A percentile compares a stretch with the other conserved stretches of the same genome.
Evolutionary conservation across 92 coral and sea anemone species (phyloP).

Genomic region (Bergia sp.): DNA sequence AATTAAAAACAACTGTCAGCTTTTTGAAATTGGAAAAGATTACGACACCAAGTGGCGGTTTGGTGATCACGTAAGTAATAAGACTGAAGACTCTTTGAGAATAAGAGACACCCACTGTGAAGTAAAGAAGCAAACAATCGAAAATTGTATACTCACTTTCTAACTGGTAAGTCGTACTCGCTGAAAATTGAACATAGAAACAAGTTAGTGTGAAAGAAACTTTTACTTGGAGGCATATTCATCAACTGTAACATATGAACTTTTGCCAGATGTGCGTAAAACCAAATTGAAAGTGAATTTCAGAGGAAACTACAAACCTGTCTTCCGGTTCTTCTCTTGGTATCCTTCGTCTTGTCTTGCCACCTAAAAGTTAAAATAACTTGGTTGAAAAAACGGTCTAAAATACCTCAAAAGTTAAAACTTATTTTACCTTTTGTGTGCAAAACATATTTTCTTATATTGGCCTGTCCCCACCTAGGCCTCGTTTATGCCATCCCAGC

Average conservation of each 20-base stretch:
- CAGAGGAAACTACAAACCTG: slow-evolving; percentile 7
- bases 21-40: too few species aligned
- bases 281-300: background rate
- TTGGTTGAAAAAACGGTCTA: background rate
- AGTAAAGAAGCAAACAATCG: too few species aligned
- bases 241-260: background rate
- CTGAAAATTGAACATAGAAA: slow-evolving; percentile 38
- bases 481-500: too few species aligned
- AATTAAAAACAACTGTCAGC: too few species aligned
- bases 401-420: background rate
- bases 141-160: slow-evolving; percentile 54
- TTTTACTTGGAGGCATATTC: background rate
- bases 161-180: slow-evolving; percentile 65
- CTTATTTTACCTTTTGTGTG: too few species aligned
- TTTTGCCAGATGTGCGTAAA: background rate
- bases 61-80: too few species aligned
- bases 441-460: too few species aligned
- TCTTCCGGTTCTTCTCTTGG: slow-evolving; percentile 27
- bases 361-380: background rate
- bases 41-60: too few species aligned
- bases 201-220: background rate
- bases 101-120: too few species aligned
- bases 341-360: slow-evolving; percentile 14
- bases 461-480: too few species aligned
- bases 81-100: too few species aligned